phyloP scores from a whole-genome alignment of 2,888 invertebrate species.

The Cephalotes varians region DNA sequence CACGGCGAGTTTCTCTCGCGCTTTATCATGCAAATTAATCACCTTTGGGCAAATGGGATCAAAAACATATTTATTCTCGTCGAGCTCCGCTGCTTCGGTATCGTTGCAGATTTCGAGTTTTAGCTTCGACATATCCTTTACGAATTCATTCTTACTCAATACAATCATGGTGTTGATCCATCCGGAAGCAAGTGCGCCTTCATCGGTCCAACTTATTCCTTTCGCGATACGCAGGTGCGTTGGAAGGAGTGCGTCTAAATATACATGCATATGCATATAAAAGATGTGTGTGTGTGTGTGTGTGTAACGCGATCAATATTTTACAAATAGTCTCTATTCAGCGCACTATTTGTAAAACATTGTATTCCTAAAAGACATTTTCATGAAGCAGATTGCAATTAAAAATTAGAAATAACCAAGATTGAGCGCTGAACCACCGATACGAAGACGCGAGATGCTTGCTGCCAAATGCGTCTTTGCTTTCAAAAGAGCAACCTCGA shows the following conservation, averaged over 20 bases:
- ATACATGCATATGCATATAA: background rate
- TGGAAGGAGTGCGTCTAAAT: conserved; percentile 90
- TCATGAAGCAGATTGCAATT: background rate
- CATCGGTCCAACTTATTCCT: conserved; percentile 87
- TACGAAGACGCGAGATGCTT: conserved; percentile 91
- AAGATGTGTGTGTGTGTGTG: too few species aligned
- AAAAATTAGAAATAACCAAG: conserved; percentile 82
- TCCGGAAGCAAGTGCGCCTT: conserved; percentile 89
- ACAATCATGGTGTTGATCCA: conserved; percentile 93
- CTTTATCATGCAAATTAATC: conserved; percentile 87
- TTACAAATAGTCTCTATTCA: background rate
- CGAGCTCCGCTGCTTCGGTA: conserved; percentile 71
- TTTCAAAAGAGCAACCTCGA: conserved; percentile 89
- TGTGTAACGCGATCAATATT: background rate
- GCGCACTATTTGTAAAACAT: background rate
- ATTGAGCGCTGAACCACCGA: conserved; percentile 90
- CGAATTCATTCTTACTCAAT: conserved; percentile 86
- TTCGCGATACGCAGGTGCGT: conserved; percentile 90
- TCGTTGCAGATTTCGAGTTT: conserved; percentile 86
- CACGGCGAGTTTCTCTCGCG: conserved; percentile 87
- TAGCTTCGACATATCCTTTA: conserved; percentile 86
- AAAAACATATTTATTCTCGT: conserved; percentile 86
- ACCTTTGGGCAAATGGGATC: conserved; percentile 89
- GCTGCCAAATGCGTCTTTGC: conserved; percentile 91
- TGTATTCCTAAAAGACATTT: background rate